Evolutionary conservation across 2,888 invertebrate species (phyloP), one percentile per base, ranked within the genome.

Genomic region (Dinocampus coccinellae): DNA sequence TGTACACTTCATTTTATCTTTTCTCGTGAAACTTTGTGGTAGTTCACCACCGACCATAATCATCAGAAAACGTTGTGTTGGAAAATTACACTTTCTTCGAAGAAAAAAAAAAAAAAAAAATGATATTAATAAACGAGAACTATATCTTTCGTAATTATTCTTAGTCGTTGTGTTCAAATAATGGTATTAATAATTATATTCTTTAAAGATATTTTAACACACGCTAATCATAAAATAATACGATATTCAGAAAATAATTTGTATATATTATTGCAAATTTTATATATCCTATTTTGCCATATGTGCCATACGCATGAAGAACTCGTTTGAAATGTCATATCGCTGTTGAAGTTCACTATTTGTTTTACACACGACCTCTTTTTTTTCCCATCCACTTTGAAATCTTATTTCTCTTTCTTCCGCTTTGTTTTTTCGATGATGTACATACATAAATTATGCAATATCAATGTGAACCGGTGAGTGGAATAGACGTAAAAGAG

Each of bases 391-490:
- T 47, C 9, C 16, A 47, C 39, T 13, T 39, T n/a, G 16, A 47
- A 6, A 47, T 47, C 20, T 47, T 20, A 47, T 47, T n/a, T n/a
- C n/a, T 47, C 16, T 47, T 20, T 47, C 9, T 16, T 16, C 16
- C 20, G 20, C 34, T 29, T 16, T 6, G 16, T 20, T 29, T 58
- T 58, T 9, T 34, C 7, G 4, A 10, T 33, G 58, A 33, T 20
- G 34, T 20, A 58, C 26, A 29, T 16, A 58, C 34, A 58, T 58
- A 58, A 58, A 58, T 58, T 58, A 58, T 58, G 29, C 42, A 26
- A n/a, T 33, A 47, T 60, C 57, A 34, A 68, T 42, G 22, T 36
- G 42, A 33, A 60, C 29, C 34, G 52, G 33, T 29, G 64, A 52
- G 36, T 26, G 52, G 20, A 20, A 52, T 64, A 53, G 26, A 53